phyloP scores from a whole-genome alignment of 2,797 vertebrate species.

The Tragopan temminckii region DNA sequence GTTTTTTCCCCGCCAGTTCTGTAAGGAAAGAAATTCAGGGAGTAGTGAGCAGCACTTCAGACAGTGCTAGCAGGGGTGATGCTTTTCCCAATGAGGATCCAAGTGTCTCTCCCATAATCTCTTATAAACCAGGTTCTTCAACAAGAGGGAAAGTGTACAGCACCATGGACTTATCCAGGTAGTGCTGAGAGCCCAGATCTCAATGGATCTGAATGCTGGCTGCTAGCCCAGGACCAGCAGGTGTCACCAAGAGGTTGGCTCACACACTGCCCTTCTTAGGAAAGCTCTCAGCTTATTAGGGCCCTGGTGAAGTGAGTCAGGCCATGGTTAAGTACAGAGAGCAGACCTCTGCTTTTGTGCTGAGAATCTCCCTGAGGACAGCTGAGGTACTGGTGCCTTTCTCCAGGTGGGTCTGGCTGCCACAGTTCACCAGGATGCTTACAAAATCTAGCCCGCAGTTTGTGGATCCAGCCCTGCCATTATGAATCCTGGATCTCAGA shows the following conservation, averaged over 20 bases:
- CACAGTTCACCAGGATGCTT: not conserved
- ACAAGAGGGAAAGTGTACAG: not conserved
- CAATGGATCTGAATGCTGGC: not conserved
- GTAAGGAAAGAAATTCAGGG: not conserved
- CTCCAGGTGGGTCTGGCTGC: not conserved
- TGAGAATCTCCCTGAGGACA: not conserved
- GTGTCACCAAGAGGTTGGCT: not conserved
- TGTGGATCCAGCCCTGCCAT: not conserved
- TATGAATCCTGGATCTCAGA: not conserved
- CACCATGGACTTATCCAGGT: not conserved
- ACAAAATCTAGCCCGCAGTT: not conserved
- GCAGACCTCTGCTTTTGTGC: not conserved
- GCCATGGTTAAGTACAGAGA: rapidly evolving
- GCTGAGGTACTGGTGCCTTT: not conserved
- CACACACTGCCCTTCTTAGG: not conserved
- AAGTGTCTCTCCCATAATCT: not conserved
- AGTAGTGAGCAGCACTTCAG: not conserved
- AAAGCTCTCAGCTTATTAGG: not conserved
- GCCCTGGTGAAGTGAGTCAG: not conserved
- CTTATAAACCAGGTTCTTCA: not conserved
- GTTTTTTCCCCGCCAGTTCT: not conserved
- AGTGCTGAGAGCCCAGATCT: not conserved
- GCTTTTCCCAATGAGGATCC: not conserved
- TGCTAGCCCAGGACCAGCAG: not conserved
- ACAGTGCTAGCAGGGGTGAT: not conserved